Base-by-base conservation (phyloP, 2,888 invertebrate genomes). In the Ephialtes manifestator region DNA sequence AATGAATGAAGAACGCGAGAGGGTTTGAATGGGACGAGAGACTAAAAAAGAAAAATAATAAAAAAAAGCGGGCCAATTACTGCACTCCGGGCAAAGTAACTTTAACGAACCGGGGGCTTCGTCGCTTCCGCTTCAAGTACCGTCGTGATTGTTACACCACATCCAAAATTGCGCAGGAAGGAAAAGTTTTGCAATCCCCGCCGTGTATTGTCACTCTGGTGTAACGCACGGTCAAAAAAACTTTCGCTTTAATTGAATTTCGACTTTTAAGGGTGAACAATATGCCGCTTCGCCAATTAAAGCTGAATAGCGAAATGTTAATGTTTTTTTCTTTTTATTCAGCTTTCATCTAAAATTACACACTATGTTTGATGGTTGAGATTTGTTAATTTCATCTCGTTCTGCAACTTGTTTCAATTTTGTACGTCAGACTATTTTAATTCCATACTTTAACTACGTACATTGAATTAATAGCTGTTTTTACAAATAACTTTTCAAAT, bases 11-110 rank as follows among this genome's bases (percentile, higher is more conserved):
- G 53, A 68, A 81, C 68, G 60, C 18, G 76, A 35, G 43, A 55
- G 60, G 58, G 24, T 20, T 31, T 20, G 48, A 31, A 67, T 39
- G 51, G 58, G 1, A 11, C 51, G 24, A 51, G 39, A 46, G 28
- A 60, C 28, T 46, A 43, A 51, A 58, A 28, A 39, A 39, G 4
- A 4, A 39, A 39, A 39, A 39, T 28, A 46, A 65, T 58, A 48
- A 35, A 53, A 20, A 31, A 83, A 79, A 68, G n/a, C 31, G 65
- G 55, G 77, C 81, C 84, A 84, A 84, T 84, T 84, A 81, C 68
- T 67, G 46, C 58, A 81, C 81, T 81, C 84, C 48, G 24, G 13
- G 72, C 53, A 63, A 84, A 84, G 81, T 84, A 74, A 81, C 77
- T 84, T 77, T 68, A 84, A 77, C 81, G 77, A 84, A 81, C 72